Evolutionary conservation across 2,797 vertebrate species (phyloP), one percentile per base, ranked within the genome.

Genomic region (Karalla daura): DNA sequence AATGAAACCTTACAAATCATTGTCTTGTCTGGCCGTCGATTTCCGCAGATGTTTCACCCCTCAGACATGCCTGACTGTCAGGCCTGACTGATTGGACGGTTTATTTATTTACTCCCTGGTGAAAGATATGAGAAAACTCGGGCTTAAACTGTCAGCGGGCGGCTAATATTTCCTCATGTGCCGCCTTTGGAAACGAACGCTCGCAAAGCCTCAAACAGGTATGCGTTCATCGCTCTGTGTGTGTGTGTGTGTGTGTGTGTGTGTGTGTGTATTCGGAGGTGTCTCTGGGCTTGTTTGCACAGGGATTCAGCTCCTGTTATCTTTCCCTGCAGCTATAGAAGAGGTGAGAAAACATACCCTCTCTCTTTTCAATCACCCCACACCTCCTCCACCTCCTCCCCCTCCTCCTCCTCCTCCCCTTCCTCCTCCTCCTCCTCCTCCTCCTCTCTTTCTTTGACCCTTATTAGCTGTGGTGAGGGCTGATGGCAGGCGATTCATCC

Each of bases 281-380:
- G 86, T 86, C 86, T 70, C 72, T 33, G 53, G 80, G 73, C 84
- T 84, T 93, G 91, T 93, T 93, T 92, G 88, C 81, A 85, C 90
- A 88, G 78, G 80, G 87, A 87, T 82, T 81, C 63, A 62, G 75
- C 84, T 86, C 68, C 85, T 88, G 85, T 86, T 91, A 86, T 92
- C 87, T 85, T 86, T 80, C 85, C 88, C 84, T 74, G 66, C 63
- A 88, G 89, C 89, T 78, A 88, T 61, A 84, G 75, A 25, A 68
- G 78, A 88, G 81, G 86, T 80, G 82, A 83, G 85, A 90, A 87
- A 87, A 84, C 83, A 77, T 64, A 18, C 44, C 69, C 59, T 62
- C 81, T 50, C 58, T 78, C 78, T 76, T 82, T 83, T 76, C 66
- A 79, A 30, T 78, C 53, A 24, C 36, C 53, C 50, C 46, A 54